Evolutionary conservation across 2,888 invertebrate species (phyloP), one percentile per base, ranked within the genome.

Genomic region (Torymus texanus): DNA sequence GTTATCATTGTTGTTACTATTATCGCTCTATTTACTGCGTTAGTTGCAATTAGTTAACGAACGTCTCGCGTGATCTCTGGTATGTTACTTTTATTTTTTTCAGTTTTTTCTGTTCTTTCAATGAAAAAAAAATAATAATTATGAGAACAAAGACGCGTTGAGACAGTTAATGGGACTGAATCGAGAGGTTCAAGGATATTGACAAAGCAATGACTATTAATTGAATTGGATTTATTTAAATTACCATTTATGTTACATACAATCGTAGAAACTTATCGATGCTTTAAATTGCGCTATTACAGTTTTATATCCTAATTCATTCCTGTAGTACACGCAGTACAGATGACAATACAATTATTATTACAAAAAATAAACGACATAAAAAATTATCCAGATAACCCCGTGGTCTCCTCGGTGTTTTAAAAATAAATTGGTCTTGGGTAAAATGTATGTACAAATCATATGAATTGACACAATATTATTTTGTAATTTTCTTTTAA

Each of bases 191-290:
- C n/a, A 65, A 63, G 55, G 65, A 59, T 61, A 73, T 75, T 55
- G 65, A 51, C 62, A 50, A 56, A 61, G 77, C 51, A 13, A 62
- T 68, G 51, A 65, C 51, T 16, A 76, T 78, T 65, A 53, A 74
- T 82, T 82, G 72, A 72, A 83, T 81, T 82, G 81, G 78, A 81
- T 86, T 86, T 86, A 85, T 86, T 85, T 84, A 83, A 84, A 84
- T 86, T 82, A 82, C 75, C 75, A 80, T 72, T 81, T 78, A 75
- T 79, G 83, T 86, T 83, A 84, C 84, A 83, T 85, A 87, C 84
- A 85, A 84, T 83, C 81, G 86, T 88, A 88, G 82, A 87, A 87
- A 88, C 81, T 84, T 85, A 84, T 83, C 81, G 83, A 84, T 82
- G 82, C 83, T 86, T 86, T 83, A 84, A 84, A 82, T 84, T 85